Percentiles rank a stretch among this genome's conserved stretches.
phyloP scores from a whole-genome alignment of 2,888 invertebrate genomes.

The Dimorphilus gyrociliatus region DNA sequence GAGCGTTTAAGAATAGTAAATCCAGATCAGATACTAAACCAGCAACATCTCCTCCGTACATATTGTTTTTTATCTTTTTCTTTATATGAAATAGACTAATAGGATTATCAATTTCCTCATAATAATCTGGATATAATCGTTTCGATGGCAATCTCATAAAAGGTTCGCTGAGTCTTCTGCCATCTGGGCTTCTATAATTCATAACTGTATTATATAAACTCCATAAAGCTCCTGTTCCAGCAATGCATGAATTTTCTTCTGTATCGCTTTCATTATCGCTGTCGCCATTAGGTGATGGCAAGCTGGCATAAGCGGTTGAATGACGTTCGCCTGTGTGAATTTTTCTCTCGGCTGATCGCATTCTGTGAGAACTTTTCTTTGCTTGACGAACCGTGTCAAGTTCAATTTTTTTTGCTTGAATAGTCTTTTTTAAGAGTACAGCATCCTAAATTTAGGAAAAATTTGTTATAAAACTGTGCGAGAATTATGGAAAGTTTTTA shows the following conservation, averaged over 20 bases:
- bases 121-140: conserved; percentile 81
- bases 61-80: conserved; percentile 39
- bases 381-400: conserved; percentile 12
- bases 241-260: too few relatives aligned
- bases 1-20: conserved; percentile 91
- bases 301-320: too few relatives aligned
- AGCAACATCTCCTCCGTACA: conserved; percentile 14
- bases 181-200: conserved; percentile 39
- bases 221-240: conserved; percentile 52
- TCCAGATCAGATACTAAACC: conserved; percentile 85
- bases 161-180: conserved; percentile 70
- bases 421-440: conserved; percentile 64
- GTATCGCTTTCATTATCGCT: conserved; percentile 3
- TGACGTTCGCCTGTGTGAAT: conserved; percentile 22
- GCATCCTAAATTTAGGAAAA: conserved; percentile 48
- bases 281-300: conserved; percentile 4
- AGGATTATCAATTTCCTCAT: conserved; percentile 85
- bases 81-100: conserved; percentile 77
- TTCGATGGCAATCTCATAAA: conserved; percentile 76
- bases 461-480: background rate
- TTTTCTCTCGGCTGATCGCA: conserved; percentile 54
- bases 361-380: conserved; percentile 4
- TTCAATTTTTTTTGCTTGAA: conserved; percentile 29
- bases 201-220: conserved; percentile 66
- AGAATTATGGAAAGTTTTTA: conserved; percentile 15